A percentile compares a stretch with the other conserved stretches of the same genome.
phyloP scores from a whole-genome alignment of 1,140 invertebrate genomes.

The Hypsibius dujardini region DNA sequence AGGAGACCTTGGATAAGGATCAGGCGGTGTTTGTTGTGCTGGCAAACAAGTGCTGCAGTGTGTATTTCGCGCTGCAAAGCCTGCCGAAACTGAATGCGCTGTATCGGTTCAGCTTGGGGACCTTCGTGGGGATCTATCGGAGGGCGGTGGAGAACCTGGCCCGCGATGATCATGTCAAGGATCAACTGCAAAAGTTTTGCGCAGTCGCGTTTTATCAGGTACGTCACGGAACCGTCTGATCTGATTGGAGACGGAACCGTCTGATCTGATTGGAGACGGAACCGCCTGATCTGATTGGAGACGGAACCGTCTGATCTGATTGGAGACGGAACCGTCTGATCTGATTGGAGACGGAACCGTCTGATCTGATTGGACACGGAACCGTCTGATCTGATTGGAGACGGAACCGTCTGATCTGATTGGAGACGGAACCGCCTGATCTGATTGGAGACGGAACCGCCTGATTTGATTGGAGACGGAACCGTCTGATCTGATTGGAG shows the following conservation, averaged over 20 bases:
- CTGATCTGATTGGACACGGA: no score
- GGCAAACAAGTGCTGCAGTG: conserved; percentile 30
- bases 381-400: no score
- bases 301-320: no score
- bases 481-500: no score
- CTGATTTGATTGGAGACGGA: no score
- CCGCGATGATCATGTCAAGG: not conserved
- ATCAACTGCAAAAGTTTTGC: conserved; percentile 12
- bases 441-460: no score
- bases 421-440: no score
- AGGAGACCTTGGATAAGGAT: conserved; percentile 43
- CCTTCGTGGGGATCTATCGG: conserved; percentile 55
- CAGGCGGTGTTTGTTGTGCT: not conserved
- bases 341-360: no score
- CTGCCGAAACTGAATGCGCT: conserved; percentile 50
- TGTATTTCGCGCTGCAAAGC: conserved; percentile 58
- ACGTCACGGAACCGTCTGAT: not conserved
- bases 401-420: no score
- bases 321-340: no score
- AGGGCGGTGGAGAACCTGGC: conserved; percentile 37
- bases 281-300: no score
- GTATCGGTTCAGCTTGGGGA: conserved; percentile 55
- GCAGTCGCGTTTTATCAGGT: conserved; percentile 12
- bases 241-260: not conserved
- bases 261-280: not conserved